Base-by-base conservation (phyloP, 1,140 invertebrate species). In the Drosophila mojavensis region DNA sequence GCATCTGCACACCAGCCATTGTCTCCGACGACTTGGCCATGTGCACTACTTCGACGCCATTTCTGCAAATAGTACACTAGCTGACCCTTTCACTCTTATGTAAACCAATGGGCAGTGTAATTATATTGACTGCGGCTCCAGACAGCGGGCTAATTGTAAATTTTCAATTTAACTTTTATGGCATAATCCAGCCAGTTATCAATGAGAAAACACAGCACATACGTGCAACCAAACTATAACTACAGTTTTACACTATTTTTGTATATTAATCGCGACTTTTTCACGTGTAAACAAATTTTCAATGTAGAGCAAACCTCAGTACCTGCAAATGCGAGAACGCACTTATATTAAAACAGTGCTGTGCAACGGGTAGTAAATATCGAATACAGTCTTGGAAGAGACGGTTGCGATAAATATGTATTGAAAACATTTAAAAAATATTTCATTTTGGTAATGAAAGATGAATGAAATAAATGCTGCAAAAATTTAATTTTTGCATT, bases 261-360 rank as follows among this genome's bases (percentile, higher is more conserved):
- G 30, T 59, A 47, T 47, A 60, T 66, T 65, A 15, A 47, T 28
- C 62, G 55, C 65, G 62, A 28, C 15, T 79, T 79, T 62, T 70
- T 17, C 50, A 65, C 45, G 68, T 75, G 71, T 70, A 90, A 90
- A 76, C 75, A 90, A 90, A 79, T 86, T 88, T 88, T 89, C 53
- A 71, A 83, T 78, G 59, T 73, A 66, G 73, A 80, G 74, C 67
- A 51, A 74, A 84, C 56, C 81, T 81, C 75, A 89, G 67, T 90
- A 90, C 86, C 86, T 90, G 85, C 88, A 91, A 86, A 86, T 91
- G 79, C 85, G 86, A 90, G 81, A 89, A 90, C 89, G 67, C 83
- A 84, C 77, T 83, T 74, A 78, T 81, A 85, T 74, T 81, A 65
- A 74, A 75, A 75, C 60, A 74, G 70, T 73, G 72, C 24, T 75